Evolutionary conservation across 1,140 invertebrate genomes (phyloP), one percentile per base, ranked within the genome.

Genomic region (Meloidogyne hapla): DNA sequence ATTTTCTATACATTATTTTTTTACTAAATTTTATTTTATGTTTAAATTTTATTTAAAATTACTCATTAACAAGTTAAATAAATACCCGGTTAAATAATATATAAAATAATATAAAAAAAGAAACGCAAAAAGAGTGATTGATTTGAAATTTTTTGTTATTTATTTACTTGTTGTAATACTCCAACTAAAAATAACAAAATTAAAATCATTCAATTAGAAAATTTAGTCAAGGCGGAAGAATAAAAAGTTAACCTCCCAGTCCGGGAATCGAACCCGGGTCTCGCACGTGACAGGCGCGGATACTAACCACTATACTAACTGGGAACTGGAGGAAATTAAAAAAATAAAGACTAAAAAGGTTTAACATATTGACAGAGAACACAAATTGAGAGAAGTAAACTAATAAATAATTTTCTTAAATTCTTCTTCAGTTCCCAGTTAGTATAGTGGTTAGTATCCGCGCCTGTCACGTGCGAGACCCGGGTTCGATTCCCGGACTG

Each of bases 241-340:
- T 48, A 18, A 56, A 56, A 56, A 56, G n/a, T 56, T n/a, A n/a
- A 21, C 12, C 88, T 88, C 88, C 87, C 85, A 86, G 88, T 82
- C 88, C 87, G 88, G 88, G 88, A 89, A 89, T 89, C 84, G 88
- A 89, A 89, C 89, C 89, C 89, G 87, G 88, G 89, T 89, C 88
- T 88, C 87, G 88, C 88, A 88, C 88, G 89, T 89, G 89, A 89
- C 89, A 89, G 89, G 89, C 89, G 88, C 88, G 87, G 87, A 89
- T 89, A 89, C 89, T 89, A 68, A 89, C 89, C 89, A 89, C 88
- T 89, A 89, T 88, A 89, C 88, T 89, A 89, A 80, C 88, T 87
- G 88, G 87, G 88, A 89, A 56, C 4, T 21, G 48, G n/a, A 56
- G 6, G 8, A 8, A 56, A 4, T n/a, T n/a, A 1, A 6, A 21